These are phyloP conservation scores for Erethizon dorsatum DNA, from an alignment of 2,797 vertebrate species.

Conservation along the genomic window DNA sequence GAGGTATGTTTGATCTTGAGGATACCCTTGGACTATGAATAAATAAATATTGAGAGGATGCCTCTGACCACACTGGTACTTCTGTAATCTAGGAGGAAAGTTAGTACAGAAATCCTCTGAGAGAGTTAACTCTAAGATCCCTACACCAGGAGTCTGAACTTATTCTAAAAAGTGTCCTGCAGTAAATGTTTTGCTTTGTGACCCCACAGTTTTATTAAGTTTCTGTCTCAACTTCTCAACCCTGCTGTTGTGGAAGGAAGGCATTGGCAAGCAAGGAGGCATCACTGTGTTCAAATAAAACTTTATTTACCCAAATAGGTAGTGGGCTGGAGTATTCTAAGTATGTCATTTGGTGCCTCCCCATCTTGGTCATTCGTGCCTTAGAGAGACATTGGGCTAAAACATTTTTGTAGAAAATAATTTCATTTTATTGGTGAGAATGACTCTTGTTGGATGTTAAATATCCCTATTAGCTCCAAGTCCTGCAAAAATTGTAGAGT, in stretches of 20 bases:
- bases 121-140: not conserved
- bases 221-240: not conserved
- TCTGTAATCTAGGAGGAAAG: not conserved
- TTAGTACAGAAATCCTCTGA: not conserved
- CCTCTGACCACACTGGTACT: not conserved
- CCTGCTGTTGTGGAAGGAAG: not conserved
- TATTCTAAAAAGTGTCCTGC: not conserved
- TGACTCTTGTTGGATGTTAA: not conserved
- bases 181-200: not conserved
- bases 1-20: constrained; percentile 69
- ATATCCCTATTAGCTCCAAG: not conserved
- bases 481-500: not conserved
- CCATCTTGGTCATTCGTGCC: not conserved
- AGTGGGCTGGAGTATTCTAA: not conserved
- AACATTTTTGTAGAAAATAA: not conserved
- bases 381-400: not conserved
- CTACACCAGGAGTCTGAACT: not conserved
- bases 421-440: not conserved
- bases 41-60: not conserved
- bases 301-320: not conserved
- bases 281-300: not conserved
- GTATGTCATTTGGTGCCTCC: not conserved
- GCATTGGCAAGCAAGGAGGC: not conserved
- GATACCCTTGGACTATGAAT: constrained; percentile 25
- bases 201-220: not conserved